These are phyloP conservation scores for Drosophila peninsularis DNA, from an alignment of 2,888 invertebrate species.

Conservation along the genomic window DNA sequence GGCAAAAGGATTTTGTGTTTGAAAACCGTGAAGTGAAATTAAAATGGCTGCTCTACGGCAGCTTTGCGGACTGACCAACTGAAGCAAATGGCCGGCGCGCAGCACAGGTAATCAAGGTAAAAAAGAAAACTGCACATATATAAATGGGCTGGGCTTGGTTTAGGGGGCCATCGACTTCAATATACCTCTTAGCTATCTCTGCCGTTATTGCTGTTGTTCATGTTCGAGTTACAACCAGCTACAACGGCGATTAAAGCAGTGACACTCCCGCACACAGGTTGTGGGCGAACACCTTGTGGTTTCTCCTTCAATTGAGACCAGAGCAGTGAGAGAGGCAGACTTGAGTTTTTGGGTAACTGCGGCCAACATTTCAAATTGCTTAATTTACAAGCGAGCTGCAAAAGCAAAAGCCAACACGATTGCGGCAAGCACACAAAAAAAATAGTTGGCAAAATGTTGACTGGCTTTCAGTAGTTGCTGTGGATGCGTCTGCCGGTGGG, in stretches of 20 bases:
- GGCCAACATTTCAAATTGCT: constrained; percentile 76
- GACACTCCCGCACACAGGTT: constrained; percentile 67
- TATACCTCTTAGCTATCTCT: constrained; percentile 59
- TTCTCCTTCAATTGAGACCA: not conserved
- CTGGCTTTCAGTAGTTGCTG: constrained; percentile 51
- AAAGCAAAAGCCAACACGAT: constrained; percentile 48
- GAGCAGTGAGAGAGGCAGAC: not conserved
- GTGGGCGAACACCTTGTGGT: constrained; percentile 63
- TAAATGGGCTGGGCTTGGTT: constrained; percentile 34
- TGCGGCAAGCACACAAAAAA: constrained; percentile 26
- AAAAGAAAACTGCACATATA: not conserved
- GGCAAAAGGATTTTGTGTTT: constrained; percentile 78
- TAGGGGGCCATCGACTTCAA: constrained; percentile 66
- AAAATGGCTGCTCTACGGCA: constrained; percentile 65
- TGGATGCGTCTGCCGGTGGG: constrained; percentile 1
- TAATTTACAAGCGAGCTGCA: constrained; percentile 72
- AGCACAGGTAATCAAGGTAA: constrained; percentile 59
- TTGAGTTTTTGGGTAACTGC: constrained; percentile 26
- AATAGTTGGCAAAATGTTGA: constrained; percentile 69
- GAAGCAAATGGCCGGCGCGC: constrained; percentile 63
- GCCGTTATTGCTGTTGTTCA: constrained; percentile 24
- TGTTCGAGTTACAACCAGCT: constrained; percentile 54
- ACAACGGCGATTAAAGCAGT: constrained; percentile 73
- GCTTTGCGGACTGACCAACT: constrained; percentile 47
- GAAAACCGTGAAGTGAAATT: constrained; percentile 80